Percentiles rank a stretch among this genome's conserved stretches.
Evolutionary conservation across 35 echinoderm and acorn worm species (phyloP).

Genomic region (Stichopus chloronotus): DNA sequence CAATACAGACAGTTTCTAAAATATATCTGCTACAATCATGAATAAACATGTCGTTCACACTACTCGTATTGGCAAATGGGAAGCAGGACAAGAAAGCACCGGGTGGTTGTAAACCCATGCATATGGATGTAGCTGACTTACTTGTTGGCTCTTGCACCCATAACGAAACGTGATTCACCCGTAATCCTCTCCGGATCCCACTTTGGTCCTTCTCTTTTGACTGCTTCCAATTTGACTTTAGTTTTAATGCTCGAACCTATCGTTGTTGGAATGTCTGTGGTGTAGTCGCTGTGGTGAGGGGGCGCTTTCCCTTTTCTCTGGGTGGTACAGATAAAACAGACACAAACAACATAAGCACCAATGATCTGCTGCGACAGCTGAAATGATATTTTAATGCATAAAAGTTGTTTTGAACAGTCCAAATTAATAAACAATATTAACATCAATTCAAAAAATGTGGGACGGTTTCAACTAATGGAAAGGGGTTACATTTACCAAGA

Average conservation of each 20-base stretch:
- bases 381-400: no score
- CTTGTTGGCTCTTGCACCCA: constrained; percentile 98
- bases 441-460: no score
- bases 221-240: constrained; percentile 75
- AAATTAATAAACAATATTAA: no score
- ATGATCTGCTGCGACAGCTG: not conserved
- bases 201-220: constrained; percentile 94
- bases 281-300: constrained; percentile 89
- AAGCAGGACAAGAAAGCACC: no score
- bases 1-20: no score
- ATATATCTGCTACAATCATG: no score
- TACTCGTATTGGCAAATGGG: no score
- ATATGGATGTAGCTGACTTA: constrained; percentile 18
- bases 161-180: constrained; percentile 79
- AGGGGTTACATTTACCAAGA: no score
- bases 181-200: constrained; percentile 83
- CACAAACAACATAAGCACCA: not conserved
- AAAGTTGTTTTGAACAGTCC: no score
- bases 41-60: no score
- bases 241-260: constrained; percentile 59
- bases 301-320: constrained; percentile 91
- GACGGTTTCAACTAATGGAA: no score
- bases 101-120: no score
- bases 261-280: constrained; percentile 73
- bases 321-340: not conserved